Conservation (phyloP, 2,888 invertebrate species). For the Melanostoma mellinum region DNA sequence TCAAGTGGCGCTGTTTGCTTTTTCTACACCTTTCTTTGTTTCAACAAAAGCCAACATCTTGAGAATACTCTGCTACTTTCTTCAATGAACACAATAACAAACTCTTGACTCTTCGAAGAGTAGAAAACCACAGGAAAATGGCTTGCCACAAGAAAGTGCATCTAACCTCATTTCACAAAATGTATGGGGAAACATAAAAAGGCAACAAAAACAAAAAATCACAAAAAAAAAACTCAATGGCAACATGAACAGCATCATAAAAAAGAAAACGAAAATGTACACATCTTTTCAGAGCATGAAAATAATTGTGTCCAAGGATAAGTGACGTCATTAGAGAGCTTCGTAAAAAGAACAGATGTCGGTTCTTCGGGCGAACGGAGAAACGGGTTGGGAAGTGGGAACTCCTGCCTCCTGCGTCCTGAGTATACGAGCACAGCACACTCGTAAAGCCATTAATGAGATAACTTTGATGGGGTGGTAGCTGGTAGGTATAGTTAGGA, state of each 20-base stretch:
- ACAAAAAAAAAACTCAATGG: slow-evolving; percentile 6
- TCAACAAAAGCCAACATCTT: slow-evolving; percentile 56
- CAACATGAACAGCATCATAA: background rate
- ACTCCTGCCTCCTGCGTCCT: slow-evolving; percentile 2
- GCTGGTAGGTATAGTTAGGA: background rate
- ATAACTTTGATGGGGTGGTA: slow-evolving; percentile 47
- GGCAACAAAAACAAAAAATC: slow-evolving; percentile 16
- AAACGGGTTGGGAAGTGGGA: background rate
- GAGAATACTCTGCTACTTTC: slow-evolving; percentile 40
- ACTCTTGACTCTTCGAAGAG: slow-evolving; percentile 35
- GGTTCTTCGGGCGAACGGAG: background rate
- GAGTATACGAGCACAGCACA: slow-evolving; percentile 13
- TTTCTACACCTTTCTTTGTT: slow-evolving; percentile 56
- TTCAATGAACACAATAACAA: slow-evolving; percentile 63
- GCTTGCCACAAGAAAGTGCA: slow-evolving; percentile 49
- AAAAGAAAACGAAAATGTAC: slow-evolving; percentile 43
- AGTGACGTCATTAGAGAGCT: slow-evolving; percentile 61
- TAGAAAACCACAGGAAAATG: slow-evolving; percentile 53
- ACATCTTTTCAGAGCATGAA: slow-evolving; percentile 58
- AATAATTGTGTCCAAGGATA: slow-evolving; percentile 68
- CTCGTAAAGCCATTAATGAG: slow-evolving; percentile 56
- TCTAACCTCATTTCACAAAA: slow-evolving; percentile 63
- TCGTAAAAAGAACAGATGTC: slow-evolving; percentile 39
- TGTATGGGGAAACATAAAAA: slow-evolving; percentile 34
- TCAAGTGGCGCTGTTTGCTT: slow-evolving; percentile 59